Evolutionary conservation across 2,888 invertebrate species (phyloP).

Genomic region (Periphyllus acericola): DNA sequence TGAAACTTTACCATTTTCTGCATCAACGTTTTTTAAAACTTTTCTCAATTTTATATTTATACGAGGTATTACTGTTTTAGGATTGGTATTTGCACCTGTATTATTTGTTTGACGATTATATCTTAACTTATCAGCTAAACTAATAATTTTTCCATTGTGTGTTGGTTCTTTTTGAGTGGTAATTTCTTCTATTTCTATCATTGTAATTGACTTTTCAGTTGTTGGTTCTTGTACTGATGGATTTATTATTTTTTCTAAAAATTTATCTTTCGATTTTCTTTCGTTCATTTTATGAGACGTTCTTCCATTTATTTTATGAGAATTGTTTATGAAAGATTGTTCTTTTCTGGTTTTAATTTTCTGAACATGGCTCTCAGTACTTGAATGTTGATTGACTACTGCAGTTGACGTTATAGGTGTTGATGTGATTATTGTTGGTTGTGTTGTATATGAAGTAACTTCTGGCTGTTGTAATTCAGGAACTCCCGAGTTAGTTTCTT

Average conservation of each 20-base stretch:
- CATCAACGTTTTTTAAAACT: not conserved
- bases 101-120: constrained; percentile 41
- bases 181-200: not conserved
- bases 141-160: not conserved
- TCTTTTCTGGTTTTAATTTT: constrained; percentile 49
- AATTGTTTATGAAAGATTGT: constrained; percentile 23
- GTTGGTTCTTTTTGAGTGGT: not conserved
- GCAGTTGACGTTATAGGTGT: not conserved
- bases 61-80: not conserved
- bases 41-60: constrained; percentile 15
- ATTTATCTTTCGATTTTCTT: not conserved
- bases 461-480: not conserved
- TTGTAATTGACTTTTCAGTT: not conserved
- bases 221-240: not conserved
- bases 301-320: not conserved
- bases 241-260: not conserved
- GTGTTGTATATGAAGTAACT: not conserved
- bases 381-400: not conserved
- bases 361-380: constrained; percentile 30
- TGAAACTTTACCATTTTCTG: not conserved
- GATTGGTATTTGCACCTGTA: not conserved
- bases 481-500: not conserved
- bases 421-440: not conserved
- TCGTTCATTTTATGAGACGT: constrained; percentile 7
- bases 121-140: not conserved